Conservation (phyloP, 2,797 vertebrate species). For the Chromobotia macracanthus region DNA sequence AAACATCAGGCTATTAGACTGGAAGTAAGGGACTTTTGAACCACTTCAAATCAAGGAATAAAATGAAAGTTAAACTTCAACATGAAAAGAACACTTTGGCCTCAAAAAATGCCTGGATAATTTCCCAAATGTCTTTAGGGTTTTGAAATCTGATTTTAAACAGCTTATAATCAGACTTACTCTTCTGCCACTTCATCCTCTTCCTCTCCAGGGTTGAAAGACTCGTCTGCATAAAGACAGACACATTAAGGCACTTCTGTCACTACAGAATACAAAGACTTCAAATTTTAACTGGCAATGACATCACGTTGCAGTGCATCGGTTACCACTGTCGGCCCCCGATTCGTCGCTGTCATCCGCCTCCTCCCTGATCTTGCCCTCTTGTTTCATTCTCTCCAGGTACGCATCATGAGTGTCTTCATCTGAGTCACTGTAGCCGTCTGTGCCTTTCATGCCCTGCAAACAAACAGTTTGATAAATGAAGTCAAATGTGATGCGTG, state of each 20-base stretch:
- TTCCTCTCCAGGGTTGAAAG: slow-evolving; percentile 96
- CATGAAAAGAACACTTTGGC: no score
- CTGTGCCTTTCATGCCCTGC: slow-evolving; percentile 88
- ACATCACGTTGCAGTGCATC: fast-evolving
- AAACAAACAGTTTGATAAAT: slow-evolving; percentile 38
- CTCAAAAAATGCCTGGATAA: no score
- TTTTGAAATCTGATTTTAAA: background rate
- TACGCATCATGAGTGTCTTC: slow-evolving; percentile 95
- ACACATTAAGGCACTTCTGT: background rate
- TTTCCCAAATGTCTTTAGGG: no score
- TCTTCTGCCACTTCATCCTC: slow-evolving; percentile 96
- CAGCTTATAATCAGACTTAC: slow-evolving; percentile 74
- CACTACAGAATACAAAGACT: background rate
- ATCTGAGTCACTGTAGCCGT: slow-evolving; percentile 91
- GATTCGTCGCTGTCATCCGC: slow-evolving; percentile 92
- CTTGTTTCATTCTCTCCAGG: slow-evolving; percentile 96
- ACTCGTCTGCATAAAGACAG: slow-evolving; percentile 82
- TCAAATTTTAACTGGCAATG: background rate
- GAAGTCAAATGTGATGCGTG: background rate
- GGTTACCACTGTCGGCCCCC: slow-evolving; percentile 87
- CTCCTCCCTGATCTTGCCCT: slow-evolving; percentile 96
- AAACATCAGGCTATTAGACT: background rate
- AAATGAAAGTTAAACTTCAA: no score
- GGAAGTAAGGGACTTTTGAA: no score
- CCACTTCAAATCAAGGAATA: no score